phyloP scores from a whole-genome alignment of 1,140 invertebrate species.

The Drosophila melanica region DNA sequence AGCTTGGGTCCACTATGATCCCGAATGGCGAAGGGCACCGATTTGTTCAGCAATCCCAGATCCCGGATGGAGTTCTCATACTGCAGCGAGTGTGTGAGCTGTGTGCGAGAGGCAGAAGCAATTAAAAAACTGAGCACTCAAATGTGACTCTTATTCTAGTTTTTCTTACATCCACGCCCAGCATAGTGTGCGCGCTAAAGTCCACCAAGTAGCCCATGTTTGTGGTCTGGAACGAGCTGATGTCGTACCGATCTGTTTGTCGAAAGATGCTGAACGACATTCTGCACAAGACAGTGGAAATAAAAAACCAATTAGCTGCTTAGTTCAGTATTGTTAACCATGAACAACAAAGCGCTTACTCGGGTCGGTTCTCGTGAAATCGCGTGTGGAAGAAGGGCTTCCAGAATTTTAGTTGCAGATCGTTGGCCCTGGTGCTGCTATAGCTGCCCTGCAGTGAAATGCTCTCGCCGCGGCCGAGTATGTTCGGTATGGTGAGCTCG shows the following conservation, averaged over 20 bases:
- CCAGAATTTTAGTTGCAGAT: slow-evolving; percentile 79
- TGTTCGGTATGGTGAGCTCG: slow-evolving; percentile 77
- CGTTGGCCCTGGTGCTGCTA: slow-evolving; percentile 73
- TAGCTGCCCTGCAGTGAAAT: slow-evolving; percentile 80
- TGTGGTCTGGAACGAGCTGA: slow-evolving; percentile 75
- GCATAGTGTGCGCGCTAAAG: slow-evolving; percentile 67
- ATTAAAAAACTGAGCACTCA: not conserved
- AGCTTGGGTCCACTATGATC: slow-evolving; percentile 81
- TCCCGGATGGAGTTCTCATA: slow-evolving; percentile 80
- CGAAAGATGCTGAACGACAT: slow-evolving; percentile 78
- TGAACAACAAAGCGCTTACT: slow-evolving; percentile 54
- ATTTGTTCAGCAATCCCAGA: slow-evolving; percentile 63
- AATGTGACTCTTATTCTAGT: no score
- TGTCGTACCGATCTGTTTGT: slow-evolving; percentile 69
- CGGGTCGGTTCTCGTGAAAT: slow-evolving; percentile 77
- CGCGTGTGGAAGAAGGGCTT: slow-evolving; percentile 83
- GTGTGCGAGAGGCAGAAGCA: not conserved
- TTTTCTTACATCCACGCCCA: slow-evolving; percentile 66
- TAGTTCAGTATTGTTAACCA: not conserved
- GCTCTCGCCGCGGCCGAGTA: slow-evolving; percentile 80
- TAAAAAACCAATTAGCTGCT: not conserved
- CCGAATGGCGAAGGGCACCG: slow-evolving; percentile 76
- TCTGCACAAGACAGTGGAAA: slow-evolving; percentile 31
- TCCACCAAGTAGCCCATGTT: slow-evolving; percentile 72
- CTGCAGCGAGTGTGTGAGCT: slow-evolving; percentile 81